Base-by-base conservation (phyloP, 1,140 invertebrate species). In the Rhynchophorus ferrugineus region DNA sequence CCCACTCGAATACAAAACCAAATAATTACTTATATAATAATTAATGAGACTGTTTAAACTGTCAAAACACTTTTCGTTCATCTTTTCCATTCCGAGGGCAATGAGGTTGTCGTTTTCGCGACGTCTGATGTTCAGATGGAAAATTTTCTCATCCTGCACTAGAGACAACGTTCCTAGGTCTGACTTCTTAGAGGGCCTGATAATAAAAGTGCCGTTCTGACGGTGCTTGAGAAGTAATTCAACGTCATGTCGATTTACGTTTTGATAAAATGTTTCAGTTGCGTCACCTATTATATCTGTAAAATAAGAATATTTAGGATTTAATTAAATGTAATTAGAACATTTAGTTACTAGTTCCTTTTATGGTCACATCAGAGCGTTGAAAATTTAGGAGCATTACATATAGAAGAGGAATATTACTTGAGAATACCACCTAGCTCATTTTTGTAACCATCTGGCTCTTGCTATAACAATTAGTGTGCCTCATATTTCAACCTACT, bases 21-120 rank as follows among this genome's bases (percentile, higher is more conserved):
- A 59, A 59, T 69, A 66, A 55, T 69, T 69, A 54, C 67, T 69
- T 11, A 69, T 52, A 52, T 69, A 65, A 50, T 67, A 69, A 58
- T 67, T 64, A 58, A 69, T 69, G 29, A 69, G 49, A 24, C 55
- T 44, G 53, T 68, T 58, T 39, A 69, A 14, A 47, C 61, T 58
- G 21, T 46, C 55, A 49, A 69, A 69, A 55, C 54, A 52, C 51
- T 63, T 64, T 43, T 69, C 67, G 39, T 65, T 64, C 29, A 33
- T 38, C 51, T 67, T 69, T 48, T 66, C 61, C 16, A 33, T 57
- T 3, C 67, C 67, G 2, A 69, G 49, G 39, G 67, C 65, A 14
- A 69, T 50, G 14, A 54, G 44, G 34, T 51, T 49, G 56, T 69
- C 65, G 18, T 49, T 29, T 14, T 49, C 49, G 36, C 63, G 54